phyloP scores from a whole-genome alignment of 2,888 invertebrate genomes.

The Deroplatys truncata region DNA sequence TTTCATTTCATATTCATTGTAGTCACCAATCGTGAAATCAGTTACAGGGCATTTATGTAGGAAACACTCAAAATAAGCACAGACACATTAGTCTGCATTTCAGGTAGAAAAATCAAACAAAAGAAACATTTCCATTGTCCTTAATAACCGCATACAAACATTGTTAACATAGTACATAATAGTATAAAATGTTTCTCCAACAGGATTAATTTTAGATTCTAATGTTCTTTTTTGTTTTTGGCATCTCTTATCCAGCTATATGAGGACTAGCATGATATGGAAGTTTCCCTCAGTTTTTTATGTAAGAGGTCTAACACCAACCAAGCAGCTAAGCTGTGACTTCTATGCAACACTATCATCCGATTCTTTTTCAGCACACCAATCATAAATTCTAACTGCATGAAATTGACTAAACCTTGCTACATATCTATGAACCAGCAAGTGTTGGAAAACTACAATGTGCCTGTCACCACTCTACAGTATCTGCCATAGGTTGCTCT shows the following conservation, averaged over 20 bases:
- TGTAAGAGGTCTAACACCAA: slow-evolving; percentile 7
- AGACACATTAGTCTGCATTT: background rate
- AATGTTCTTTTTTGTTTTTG: background rate
- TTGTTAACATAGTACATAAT: background rate
- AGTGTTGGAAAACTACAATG: background rate
- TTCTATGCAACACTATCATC: slow-evolving; percentile 11
- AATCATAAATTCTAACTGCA: background rate
- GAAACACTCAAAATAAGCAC: background rate
- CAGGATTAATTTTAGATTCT: background rate
- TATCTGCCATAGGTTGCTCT: background rate
- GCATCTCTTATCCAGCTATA: slow-evolving; percentile 17
- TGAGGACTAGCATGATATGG: slow-evolving; percentile 28
- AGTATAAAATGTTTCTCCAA: background rate
- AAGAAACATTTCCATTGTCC: background rate
- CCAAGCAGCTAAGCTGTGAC: slow-evolving; percentile 13
- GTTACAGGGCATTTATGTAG: background rate
- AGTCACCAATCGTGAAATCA: background rate
- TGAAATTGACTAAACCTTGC: background rate
- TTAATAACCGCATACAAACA: background rate
- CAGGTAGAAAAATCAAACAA: background rate
- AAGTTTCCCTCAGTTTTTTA: slow-evolving; percentile 21
- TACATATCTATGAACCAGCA: background rate
- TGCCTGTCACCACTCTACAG: background rate
- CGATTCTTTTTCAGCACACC: slow-evolving; percentile 5
- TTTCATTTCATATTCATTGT: background rate